Conservation (phyloP, 2,797 vertebrate genomes). For the Anisognathus igniventris region DNA sequence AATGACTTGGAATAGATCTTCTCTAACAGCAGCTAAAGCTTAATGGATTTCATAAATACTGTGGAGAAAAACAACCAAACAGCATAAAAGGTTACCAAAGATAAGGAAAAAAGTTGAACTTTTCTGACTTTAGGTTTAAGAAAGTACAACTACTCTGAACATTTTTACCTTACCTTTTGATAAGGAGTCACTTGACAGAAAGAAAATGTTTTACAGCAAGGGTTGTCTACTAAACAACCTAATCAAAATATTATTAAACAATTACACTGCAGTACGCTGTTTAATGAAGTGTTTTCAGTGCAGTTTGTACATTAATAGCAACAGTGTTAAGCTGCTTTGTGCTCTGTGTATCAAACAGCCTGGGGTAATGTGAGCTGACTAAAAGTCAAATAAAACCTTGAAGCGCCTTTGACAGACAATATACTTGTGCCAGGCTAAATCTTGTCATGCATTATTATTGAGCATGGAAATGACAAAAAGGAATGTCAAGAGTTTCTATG, state of each 20-base stretch:
- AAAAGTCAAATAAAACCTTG: constrained; percentile 69
- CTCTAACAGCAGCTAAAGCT: background rate
- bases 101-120: background rate
- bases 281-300: constrained; percentile 87
- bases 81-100: background rate
- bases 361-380: constrained; percentile 69
- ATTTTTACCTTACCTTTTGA: constrained; percentile 48
- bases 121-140: background rate
- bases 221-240: constrained; percentile 76
- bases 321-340: constrained; percentile 76
- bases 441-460: constrained; percentile 50
- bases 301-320: constrained; percentile 80
- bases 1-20: background rate
- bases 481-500: constrained; percentile 8
- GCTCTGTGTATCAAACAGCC: constrained; percentile 78
- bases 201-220: constrained; percentile 68
- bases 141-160: background rate
- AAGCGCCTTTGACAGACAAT: constrained; percentile 68
- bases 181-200: constrained; percentile 58
- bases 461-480: constrained; percentile 48
- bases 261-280: constrained; percentile 80
- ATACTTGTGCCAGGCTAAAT: constrained; percentile 62
- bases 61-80: background rate
- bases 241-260: constrained; percentile 87
- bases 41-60: background rate